Evolutionary conservation across 2,888 invertebrate genomes (phyloP), one percentile per base, ranked within the genome.

Genomic region (Mesoligia furuncula): DNA sequence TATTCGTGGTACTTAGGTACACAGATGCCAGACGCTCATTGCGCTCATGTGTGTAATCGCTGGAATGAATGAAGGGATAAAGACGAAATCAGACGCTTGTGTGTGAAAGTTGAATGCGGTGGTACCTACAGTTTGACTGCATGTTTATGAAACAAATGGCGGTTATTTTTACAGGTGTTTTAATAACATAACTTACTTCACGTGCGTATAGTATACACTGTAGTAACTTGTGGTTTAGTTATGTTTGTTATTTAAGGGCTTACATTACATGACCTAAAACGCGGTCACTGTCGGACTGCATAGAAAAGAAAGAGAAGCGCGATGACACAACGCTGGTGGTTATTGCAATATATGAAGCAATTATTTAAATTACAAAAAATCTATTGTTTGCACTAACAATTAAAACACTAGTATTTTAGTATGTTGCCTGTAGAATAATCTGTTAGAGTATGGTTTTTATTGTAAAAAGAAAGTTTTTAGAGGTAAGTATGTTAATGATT

Each of bases 71-170:
- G 54, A 24, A 13, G 39, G 51, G 20, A 42, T 73, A 69, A 24
- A 31, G 42, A 31, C n/a, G 15, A 79, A 61, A 72, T 64, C 15
- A 59, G 31, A 45, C 39, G 27, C 7, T 5, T 39, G 17, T 70
- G 78, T 76, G 77, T 61, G 48, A 59, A n/a, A 68, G 57, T 64
- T 68, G 13, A n/a, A 27, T 67, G 17, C 0, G 24, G 20, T 66
- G 24, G n/a, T 66, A 57, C 36, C 36, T 36, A 36, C 11, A 57
- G 20, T 36, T 9, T 64, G n/a, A 4, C 36, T 39, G 20, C 13
- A n/a, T 31, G 57, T 74, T 73, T 81, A 42, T 48, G 27, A 57
- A 74, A 74, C 64, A 57, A 80, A 72, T 45, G 17, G 27, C 17
- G 9, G 54, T 45, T 54, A 73, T 54, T 71, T 59, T 70, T 62